Evolutionary conservation across 2,888 invertebrate species (phyloP), one percentile per base, ranked within the genome.

Genomic region (Chironomus riparius): DNA sequence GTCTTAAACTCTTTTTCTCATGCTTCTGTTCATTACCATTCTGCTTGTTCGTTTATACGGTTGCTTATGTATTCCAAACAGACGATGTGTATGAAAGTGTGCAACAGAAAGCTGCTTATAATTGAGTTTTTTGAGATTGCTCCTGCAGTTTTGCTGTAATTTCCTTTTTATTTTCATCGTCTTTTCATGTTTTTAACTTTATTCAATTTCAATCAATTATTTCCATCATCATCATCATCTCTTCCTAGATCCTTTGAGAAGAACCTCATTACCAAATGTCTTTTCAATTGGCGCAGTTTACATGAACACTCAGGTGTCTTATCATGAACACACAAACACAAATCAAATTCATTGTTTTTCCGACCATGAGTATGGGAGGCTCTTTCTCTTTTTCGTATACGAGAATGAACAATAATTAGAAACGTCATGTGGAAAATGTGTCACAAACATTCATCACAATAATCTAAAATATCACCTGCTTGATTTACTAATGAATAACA

Each of bases 361-460:
- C 24, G 65, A 38, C 38, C 38, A 38, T 38, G 38, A 56, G 18
- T 56, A 15, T 18, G 65, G 22, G 65, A 24, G 68, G 15, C 68
- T 28, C 24, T 24, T 18, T 38, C 24, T 6, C 12, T 47, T 47
- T 48, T 6, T 38, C 47, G 28, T 50, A 50, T 10, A 61, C 28
- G 56, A 24, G 15, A 70, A 21, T 18, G 21, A 15, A 71, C 28
- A 71, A 71, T 61, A 71, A 71, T 71, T 71, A 71, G 71, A 61
- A 71, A 71, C 21, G 71, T 28, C 71, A 71, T 71, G 56, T 47
- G 61, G 71, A 61, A 68, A 71, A 71, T 71, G 71, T 71, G 71
- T 71, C 71, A 71, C 47, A 47, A 70, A 21, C 70, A 70, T 70
- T 47, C 15, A 47, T 38, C n/a, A 47, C n/a, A 68, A 18, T 28